Base-by-base conservation (phyloP, 2,797 vertebrate species). In the Brotula barbata region DNA sequence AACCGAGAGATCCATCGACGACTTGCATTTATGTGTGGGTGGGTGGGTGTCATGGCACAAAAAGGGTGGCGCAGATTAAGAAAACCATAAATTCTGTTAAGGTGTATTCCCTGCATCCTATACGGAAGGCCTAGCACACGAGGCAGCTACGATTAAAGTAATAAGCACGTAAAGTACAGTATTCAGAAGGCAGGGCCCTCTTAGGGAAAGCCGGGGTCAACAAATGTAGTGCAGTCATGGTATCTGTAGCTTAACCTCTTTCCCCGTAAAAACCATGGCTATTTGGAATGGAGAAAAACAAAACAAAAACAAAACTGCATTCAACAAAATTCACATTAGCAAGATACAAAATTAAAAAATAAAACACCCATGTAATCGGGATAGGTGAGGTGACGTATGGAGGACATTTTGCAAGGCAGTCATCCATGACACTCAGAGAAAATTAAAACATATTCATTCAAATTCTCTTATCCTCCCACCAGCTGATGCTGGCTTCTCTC, bases 221-320 rank as follows among this genome's bases (percentile, higher is more conserved):
- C 77, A 83, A 88, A 86, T 87, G 87, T 91, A 91, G 90, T 92
- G 91, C 90, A 91, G 88, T 89, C 85, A 78, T 81, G 85, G 78
- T 6, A 39, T 85, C 68, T 89, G 71, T 78, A 85, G 83, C 81
- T 81, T 82, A 67, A 55, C 74, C 75, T 64, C 71, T 69, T 68
- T 73, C 80, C 73, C 75, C 84, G 78, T 69, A 76, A 76, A 87
- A 86, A 86, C 65, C 87, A 91, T 89, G 89, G 88, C 90, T 86
- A 86, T 90, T 88, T 90, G 86, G 84, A 90, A 87, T 83, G 76
- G 21, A 45, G 58, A 70, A 56, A 58, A 58, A 52, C 61, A 57
- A 36, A 77, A 58, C 59, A 41, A 78, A 50, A 52, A 62, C 36
- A 71, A 58, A 77, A 54, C 70, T 79, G 64, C 80, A 79, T 80